A percentile compares a stretch with the other conserved stretches of the same genome.
Conservation (phyloP, 64 coral and sea anemone genomes). For the Cladopsammia gracilis region DNA sequence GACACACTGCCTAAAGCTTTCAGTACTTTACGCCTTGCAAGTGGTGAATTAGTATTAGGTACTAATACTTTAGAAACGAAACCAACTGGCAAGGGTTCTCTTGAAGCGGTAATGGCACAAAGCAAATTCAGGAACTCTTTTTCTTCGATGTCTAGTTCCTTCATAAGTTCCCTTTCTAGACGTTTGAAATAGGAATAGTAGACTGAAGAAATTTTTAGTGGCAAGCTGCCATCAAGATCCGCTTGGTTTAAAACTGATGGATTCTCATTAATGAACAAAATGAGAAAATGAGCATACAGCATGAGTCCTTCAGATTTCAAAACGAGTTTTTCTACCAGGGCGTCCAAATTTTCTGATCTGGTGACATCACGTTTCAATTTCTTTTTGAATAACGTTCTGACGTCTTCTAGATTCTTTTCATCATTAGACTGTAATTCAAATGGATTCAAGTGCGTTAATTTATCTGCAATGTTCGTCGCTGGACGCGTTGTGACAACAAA, state of each 20-base stretch:
- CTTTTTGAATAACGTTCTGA: neutral
- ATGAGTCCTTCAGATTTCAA: too few species aligned
- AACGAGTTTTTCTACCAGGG: slow-evolving; percentile 11
- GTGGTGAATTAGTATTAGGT: too few species aligned
- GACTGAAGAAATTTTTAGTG: neutral
- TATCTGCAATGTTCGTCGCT: neutral
- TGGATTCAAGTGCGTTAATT: neutral
- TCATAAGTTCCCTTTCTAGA: too few species aligned
- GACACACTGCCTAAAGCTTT: too few species aligned
- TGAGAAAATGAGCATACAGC: neutral
- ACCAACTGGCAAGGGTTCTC: too few species aligned
- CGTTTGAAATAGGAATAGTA: slow-evolving; percentile 48
- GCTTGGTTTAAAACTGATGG: neutral
- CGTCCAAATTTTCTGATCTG: neutral
- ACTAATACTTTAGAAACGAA: too few species aligned
- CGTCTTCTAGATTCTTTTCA: neutral
- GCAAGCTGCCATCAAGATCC: neutral
- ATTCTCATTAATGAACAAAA: too few species aligned
- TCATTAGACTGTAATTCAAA: neutral
- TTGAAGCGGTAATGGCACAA: too few species aligned
- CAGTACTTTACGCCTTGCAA: too few species aligned
- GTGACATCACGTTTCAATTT: too few species aligned
- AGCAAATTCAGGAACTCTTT: too few species aligned
- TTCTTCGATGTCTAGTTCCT: too few species aligned
- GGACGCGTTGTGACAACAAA: slow-evolving; percentile 58